phyloP scores from a whole-genome alignment of 2,888 invertebrate genomes.

The Willowsia nigromaculata region DNA sequence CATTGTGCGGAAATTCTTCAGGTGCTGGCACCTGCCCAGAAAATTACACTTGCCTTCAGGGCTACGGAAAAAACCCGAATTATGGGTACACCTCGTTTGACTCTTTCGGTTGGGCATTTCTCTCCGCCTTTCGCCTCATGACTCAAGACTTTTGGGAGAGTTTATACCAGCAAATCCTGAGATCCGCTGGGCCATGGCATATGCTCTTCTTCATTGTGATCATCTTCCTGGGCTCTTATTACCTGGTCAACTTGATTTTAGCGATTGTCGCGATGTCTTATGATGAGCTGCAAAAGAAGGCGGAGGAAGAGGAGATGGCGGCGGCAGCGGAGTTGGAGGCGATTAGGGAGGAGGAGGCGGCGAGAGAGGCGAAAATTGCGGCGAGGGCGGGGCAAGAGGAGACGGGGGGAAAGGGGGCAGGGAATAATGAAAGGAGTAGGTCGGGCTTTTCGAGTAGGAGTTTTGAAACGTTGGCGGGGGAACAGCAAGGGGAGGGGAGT shows the following conservation, averaged over 20 bases:
- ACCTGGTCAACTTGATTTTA: conserved; percentile 98
- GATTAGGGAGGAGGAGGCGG: conserved; percentile 89
- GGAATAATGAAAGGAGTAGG: conserved; percentile 79
- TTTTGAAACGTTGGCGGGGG: background rate
- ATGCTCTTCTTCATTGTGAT: conserved; percentile 99
- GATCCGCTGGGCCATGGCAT: conserved; percentile 98
- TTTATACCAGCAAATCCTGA: too few species aligned
- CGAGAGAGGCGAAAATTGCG: conserved; percentile 83
- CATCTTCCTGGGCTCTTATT: conserved; percentile 99
- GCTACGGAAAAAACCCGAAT: conserved; percentile 96
- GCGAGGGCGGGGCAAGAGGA: too few species aligned
- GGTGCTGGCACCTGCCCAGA: conserved; percentile 92
- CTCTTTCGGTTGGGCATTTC: too few species aligned
- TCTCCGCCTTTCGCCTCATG: too few species aligned
- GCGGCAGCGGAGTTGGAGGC: conserved; percentile 95
- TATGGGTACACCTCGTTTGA: conserved; percentile 99
- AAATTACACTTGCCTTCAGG: conserved; percentile 94
- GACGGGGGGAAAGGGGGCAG: conserved; percentile 83
- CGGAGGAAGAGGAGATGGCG: conserved; percentile 91
- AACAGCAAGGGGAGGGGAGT: background rate
- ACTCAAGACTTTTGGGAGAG: too few species aligned
- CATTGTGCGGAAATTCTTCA: conserved; percentile 94
- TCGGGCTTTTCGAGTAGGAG: background rate
- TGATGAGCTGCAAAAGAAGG: conserved; percentile 98
- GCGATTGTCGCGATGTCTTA: conserved; percentile 99